A percentile compares a stretch with the other conserved stretches of the same genome.
These are phyloP conservation scores for Hydrozoanthus gracilis DNA, from an alignment of 92 coral and sea anemone species.

Conservation along the genomic window DNA sequence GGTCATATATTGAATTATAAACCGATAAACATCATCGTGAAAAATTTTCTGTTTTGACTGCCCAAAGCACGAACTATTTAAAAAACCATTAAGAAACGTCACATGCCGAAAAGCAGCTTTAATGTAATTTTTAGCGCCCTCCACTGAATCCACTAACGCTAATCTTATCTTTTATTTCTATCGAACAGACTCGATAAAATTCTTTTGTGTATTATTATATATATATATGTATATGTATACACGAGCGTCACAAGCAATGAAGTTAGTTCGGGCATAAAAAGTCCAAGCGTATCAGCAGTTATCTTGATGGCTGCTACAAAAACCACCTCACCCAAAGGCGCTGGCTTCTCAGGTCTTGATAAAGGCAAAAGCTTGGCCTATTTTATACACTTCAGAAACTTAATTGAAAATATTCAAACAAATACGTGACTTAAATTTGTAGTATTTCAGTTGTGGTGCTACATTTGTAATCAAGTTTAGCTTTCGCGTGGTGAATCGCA, in stretches of 20 bases:
- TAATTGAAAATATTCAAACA: neutral
- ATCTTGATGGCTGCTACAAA: conserved; percentile 11
- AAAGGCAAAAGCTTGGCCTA: no score
- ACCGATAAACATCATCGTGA: conserved; percentile 40
- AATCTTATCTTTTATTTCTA: neutral
- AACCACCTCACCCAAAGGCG: neutral
- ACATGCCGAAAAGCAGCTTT: conserved; percentile 31
- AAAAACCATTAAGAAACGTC: conserved; percentile 35
- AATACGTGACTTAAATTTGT: conserved; percentile 21
- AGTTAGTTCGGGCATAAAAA: conserved; percentile 15
- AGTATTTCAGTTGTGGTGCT: neutral
- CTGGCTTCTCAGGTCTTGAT: neutral
- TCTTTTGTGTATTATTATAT: neutral
- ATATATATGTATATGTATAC: neutral
- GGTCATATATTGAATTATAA: conserved; percentile 37
- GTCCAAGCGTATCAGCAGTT: neutral
- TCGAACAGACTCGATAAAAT: conserved; percentile 8
- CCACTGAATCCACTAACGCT: neutral
- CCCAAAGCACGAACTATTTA: conserved; percentile 40
- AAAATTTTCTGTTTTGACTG: conserved; percentile 33
- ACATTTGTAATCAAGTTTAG: conserved; percentile 25
- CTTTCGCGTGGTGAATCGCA: conserved; percentile 34
- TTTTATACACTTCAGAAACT: neutral
- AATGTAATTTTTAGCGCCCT: neutral
- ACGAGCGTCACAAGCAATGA: neutral